Conservation (phyloP, 2,888 invertebrate species). For the Beris morrisii region DNA sequence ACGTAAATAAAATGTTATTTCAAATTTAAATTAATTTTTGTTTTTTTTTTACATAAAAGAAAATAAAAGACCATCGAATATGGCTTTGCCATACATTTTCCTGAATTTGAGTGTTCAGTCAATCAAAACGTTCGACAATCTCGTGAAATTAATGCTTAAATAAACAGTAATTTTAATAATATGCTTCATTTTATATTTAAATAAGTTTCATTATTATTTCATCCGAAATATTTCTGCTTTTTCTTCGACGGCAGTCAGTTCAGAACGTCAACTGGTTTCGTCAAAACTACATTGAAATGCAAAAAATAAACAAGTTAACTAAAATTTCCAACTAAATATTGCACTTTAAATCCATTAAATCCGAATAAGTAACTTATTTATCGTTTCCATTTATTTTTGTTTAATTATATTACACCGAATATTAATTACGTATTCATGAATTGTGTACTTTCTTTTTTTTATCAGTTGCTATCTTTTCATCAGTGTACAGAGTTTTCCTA, state of each 20-base stretch:
- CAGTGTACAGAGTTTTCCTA: neutral
- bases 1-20: neutral
- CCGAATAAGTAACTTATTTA: slow-evolving; percentile 18
- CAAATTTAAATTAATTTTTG: neutral
- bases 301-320: slow-evolving; percentile 25
- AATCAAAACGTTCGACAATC: too few species aligned
- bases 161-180: too few species aligned
- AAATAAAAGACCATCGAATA: too few species aligned
- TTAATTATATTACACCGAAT: slow-evolving; percentile 25
- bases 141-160: too few species aligned
- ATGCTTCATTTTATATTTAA: neutral
- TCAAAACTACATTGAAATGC: too few species aligned
- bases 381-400: neutral
- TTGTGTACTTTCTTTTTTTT: slow-evolving; percentile 23
- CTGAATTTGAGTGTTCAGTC: too few species aligned
- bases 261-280: slow-evolving; percentile 20
- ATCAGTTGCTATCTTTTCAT: slow-evolving; percentile 15
- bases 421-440: slow-evolving; percentile 35
- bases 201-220: neutral
- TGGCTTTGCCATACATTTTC: too few species aligned
- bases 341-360: slow-evolving; percentile 24
- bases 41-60: neutral
- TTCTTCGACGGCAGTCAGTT: slow-evolving; percentile 6
- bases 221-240: neutral
- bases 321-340: slow-evolving; percentile 32